phyloP scores from a whole-genome alignment of 2,113 vertebrate species.

The Dromaius novaehollandiae region DNA sequence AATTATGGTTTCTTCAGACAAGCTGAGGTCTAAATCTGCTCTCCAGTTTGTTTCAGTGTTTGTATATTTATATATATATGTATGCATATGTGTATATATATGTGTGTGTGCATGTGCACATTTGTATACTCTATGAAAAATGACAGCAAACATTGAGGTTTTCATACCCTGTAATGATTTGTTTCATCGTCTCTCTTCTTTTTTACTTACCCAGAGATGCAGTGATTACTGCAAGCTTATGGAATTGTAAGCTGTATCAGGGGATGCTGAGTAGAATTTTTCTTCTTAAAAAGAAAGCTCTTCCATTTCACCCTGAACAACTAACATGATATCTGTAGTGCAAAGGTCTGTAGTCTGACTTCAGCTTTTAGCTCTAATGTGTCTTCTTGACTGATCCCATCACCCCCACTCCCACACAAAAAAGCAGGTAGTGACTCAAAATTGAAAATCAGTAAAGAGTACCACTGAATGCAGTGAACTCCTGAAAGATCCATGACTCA shows the following conservation, averaged over 20 bases:
- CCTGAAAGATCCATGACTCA: not conserved
- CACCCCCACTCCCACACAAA: not conserved
- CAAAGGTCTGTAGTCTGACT: not conserved
- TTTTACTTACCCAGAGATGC: not conserved
- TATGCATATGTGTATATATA: too few species aligned
- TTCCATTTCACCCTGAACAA: not conserved
- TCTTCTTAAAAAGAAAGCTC: not conserved
- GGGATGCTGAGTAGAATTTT: not conserved
- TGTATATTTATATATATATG: not conserved
- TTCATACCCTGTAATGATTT: not conserved
- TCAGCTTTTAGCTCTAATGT: not conserved
- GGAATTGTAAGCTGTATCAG: not conserved
- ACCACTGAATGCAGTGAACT: not conserved
- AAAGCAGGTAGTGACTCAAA: not conserved
- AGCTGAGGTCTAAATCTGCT: too few species aligned
- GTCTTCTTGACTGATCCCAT: not conserved
- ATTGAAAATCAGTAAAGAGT: not conserved
- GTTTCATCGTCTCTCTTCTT: not conserved
- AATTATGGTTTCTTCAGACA: not conserved
- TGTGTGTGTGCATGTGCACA: rapidly evolving
- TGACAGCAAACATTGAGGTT: not conserved
- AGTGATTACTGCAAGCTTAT: rapidly evolving
- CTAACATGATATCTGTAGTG: not conserved
- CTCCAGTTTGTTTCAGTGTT: not conserved
- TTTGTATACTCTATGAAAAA: not conserved